Conservation (phyloP, 2,888 invertebrate genomes). For the Diaprepes abbreviatus region DNA sequence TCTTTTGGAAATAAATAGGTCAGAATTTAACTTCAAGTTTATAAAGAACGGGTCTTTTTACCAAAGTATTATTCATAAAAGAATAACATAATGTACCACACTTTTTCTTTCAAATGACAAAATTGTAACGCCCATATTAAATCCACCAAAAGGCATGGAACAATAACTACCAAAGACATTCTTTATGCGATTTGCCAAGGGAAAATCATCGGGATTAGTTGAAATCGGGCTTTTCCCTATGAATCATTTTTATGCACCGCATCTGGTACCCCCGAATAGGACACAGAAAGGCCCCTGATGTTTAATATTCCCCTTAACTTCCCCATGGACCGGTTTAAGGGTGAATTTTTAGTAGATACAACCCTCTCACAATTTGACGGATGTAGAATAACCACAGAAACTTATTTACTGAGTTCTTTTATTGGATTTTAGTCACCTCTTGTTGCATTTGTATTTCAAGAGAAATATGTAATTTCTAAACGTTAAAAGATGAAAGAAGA, state of each 20-base stretch:
- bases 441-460: not conserved
- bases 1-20: not conserved
- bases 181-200: constrained; percentile 45
- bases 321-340: constrained; percentile 47
- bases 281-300: constrained; percentile 36
- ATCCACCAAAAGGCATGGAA: constrained; percentile 30
- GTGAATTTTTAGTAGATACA: constrained; percentile 46
- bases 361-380: constrained; percentile 35
- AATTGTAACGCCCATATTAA: constrained; percentile 35
- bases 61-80: not conserved
- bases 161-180: constrained; percentile 44
- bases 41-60: not conserved
- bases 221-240: constrained; percentile 45
- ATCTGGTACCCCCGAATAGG: constrained; percentile 47
- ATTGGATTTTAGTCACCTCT: constrained; percentile 32
- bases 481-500: not conserved
- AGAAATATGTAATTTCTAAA: not conserved
- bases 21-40: not conserved
- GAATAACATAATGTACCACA: not conserved
- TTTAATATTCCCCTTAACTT: constrained; percentile 50
- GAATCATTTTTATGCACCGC: constrained; percentile 52
- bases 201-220: constrained; percentile 47
- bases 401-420: constrained; percentile 17
- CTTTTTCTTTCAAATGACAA: constrained; percentile 8
- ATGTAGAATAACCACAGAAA: constrained; percentile 33